A percentile compares a stretch with the other conserved stretches of the same genome.
Conservation (phyloP, 2,888 invertebrate species). For the Chirona hameri region DNA sequence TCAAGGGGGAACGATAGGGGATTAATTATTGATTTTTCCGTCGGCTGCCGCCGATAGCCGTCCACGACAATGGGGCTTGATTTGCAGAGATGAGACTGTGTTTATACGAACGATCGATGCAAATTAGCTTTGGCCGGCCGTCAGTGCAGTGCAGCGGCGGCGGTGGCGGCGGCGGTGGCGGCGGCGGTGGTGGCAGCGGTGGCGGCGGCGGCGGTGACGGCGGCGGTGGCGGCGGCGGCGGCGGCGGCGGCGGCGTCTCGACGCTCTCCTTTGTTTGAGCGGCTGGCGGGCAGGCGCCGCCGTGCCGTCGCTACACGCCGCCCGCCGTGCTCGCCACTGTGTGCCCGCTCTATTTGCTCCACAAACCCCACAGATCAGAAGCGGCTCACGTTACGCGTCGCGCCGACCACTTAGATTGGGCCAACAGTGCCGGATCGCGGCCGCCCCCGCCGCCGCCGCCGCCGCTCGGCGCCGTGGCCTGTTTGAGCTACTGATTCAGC, state of each 20-base stretch:
- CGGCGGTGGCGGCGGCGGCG: not conserved
- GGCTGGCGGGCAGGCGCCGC: not conserved
- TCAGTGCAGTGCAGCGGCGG: not conserved
- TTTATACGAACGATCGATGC: slow-evolving; percentile 28
- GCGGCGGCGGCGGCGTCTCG: not conserved
- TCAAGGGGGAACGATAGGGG: slow-evolving; percentile 25
- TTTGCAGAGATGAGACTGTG: slow-evolving; percentile 27
- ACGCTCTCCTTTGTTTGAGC: not conserved
- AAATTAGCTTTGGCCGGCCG: slow-evolving; percentile 12
- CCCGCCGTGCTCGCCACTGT: not conserved
- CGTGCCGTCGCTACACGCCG: slow-evolving; percentile 9
- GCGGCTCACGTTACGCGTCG: slow-evolving; percentile 7
- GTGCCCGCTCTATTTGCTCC: not conserved
- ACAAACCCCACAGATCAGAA: not conserved
- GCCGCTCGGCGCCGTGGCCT: not conserved
- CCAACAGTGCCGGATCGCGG: slow-evolving; percentile 1
- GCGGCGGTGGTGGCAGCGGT: not conserved
- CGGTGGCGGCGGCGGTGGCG: not conserved
- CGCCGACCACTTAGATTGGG: slow-evolving; percentile 22
- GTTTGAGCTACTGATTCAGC: slow-evolving; percentile 29
- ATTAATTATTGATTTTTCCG: slow-evolving; percentile 27
- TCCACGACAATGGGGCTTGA: slow-evolving; percentile 10
- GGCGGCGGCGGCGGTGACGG: not conserved
- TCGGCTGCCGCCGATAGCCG: slow-evolving; percentile 2
- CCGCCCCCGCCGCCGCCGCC: not conserved